These are phyloP conservation scores for Florisuga fusca DNA, from an alignment of 2,797 vertebrate genomes.

Conservation along the genomic window DNA sequence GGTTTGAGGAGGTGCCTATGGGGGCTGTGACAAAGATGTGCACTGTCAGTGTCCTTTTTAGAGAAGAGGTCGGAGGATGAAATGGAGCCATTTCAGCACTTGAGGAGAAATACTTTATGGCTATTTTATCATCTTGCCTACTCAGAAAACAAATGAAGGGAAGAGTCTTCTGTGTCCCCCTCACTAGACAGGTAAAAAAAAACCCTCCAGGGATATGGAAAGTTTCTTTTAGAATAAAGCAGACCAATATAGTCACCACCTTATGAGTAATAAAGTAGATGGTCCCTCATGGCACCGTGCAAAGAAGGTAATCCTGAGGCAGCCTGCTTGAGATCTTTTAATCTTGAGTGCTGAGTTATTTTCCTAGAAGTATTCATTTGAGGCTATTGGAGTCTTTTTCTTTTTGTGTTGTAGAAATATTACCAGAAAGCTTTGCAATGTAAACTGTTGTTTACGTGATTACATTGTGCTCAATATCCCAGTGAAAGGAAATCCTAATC, in stretches of 20 bases:
- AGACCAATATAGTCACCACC: background rate
- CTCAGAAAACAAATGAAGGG: background rate
- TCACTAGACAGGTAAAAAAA: background rate
- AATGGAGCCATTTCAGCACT: background rate
- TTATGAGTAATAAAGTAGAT: background rate
- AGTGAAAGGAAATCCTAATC: background rate
- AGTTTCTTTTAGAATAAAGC: background rate
- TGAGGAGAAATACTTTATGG: background rate
- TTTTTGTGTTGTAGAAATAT: background rate
- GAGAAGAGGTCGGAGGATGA: background rate
- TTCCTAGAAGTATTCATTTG: background rate
- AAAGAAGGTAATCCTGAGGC: background rate
- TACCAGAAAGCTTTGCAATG: background rate
- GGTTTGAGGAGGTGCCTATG: background rate
- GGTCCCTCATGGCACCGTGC: background rate
- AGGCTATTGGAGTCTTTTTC: background rate
- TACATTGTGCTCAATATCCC: background rate
- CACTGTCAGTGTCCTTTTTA: background rate
- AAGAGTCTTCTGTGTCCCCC: background rate
- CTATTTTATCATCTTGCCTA: background rate
- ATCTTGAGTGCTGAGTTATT: background rate
- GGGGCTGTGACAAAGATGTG: background rate
- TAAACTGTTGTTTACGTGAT: background rate
- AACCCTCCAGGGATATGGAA: accelerated
- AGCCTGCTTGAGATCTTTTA: background rate